A percentile compares a stretch with the other conserved stretches of the same genome.
Evolutionary conservation across 2,113 vertebrate genomes (phyloP).

Genomic region (Phodopus roborovskii): DNA sequence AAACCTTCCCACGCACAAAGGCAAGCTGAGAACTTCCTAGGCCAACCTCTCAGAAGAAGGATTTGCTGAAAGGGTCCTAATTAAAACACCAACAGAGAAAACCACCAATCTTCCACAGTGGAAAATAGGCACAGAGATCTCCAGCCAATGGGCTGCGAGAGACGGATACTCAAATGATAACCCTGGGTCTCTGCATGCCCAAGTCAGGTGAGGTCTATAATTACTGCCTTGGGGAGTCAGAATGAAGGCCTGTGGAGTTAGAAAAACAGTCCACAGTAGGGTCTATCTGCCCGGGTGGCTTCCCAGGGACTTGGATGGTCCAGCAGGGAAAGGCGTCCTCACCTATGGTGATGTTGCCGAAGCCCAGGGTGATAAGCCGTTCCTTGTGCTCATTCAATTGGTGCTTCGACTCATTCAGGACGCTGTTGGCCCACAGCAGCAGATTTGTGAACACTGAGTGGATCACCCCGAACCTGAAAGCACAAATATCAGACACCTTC

Average conservation of each 20-base stretch:
- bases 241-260: not conserved
- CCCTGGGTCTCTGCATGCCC: not conserved
- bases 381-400: constrained; percentile 94
- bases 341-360: constrained; percentile 93
- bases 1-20: not conserved
- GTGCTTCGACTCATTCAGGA: constrained; percentile 96
- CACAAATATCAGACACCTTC: not conserved
- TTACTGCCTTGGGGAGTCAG: not conserved
- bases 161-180: not conserved
- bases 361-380: constrained; percentile 90
- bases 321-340: constrained; percentile 61
- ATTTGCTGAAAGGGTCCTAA: not conserved
- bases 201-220: not conserved
- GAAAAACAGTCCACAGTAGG: not conserved
- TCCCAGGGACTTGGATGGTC: not conserved
- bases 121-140: not conserved
- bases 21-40: not conserved
- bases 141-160: not conserved
- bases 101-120: not conserved
- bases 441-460: constrained; percentile 98
- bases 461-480: constrained; percentile 95
- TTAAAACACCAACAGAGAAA: not conserved
- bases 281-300: not conserved
- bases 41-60: not conserved
- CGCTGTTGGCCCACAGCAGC: constrained; percentile 95